Base-by-base conservation (phyloP, 2,888 invertebrate genomes). In the Thymelicus acteon region DNA sequence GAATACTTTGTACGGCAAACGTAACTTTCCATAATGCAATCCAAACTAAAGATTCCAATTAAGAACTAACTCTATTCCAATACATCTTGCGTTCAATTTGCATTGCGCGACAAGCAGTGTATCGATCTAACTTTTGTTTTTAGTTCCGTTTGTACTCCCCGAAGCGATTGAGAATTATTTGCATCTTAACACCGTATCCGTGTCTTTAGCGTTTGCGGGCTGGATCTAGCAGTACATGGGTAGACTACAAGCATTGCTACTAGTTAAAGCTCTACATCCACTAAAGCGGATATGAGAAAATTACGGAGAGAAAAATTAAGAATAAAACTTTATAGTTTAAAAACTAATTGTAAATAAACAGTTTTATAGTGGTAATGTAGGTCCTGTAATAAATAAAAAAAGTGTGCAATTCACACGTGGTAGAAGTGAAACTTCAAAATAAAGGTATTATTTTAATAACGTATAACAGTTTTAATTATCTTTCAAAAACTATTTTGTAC, bases 1-100 rank as follows among this genome's bases (percentile, higher is more conserved):
- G 65, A 76, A 76, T 75, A 75, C 75, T 75, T 75, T 52, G 47
- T 47, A 54, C 54, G 61, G 62, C 62, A 49, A 68, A 44, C 54
- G 61, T 61, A 62, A 68, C 68, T 62, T 62, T 68, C 61, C 47
- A 44, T 24, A 19, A n/a, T 15, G 15, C 15, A 60, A 40, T 7
- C 39, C 8, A 49, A 62, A 37, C 49, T 63, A 15, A 47, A 62
- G 19, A 19, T 19, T 19, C 12, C 7, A 12, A 19, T 52, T 12
- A 13, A 8, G 10, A 24, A 8, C 10, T 24, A 54, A 54, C 54
- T 54, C 54, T 54, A 24, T 54, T 24, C 3, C 24, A 24, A 24
- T 54, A 12, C 24, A 6, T 19, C 31, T 61, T 62, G 37, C 44
- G 61, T 44, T 54, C n/a, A 37, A 5, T 54, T 62, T 54, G 7